Conservation (phyloP, 2,888 invertebrate genomes). For the Prenolepis imparis region DNA sequence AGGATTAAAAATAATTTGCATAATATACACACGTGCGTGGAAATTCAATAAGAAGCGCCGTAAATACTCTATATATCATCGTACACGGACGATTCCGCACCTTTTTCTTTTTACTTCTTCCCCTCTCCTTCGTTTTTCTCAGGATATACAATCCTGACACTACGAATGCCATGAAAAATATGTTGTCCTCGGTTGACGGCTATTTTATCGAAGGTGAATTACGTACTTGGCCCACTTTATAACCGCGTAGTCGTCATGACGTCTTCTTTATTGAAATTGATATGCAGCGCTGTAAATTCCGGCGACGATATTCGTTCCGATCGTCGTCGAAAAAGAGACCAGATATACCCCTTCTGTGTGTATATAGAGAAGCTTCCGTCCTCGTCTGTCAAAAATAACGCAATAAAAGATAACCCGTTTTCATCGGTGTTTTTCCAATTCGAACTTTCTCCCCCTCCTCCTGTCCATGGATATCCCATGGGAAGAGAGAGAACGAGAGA, state of each 20-base stretch:
- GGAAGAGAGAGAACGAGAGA: background rate
- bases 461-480: background rate
- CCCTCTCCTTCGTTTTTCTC: too few relatives aligned
- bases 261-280: slow-evolving; percentile 53
- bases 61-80: background rate
- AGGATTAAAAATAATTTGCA: background rate
- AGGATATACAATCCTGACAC: background rate
- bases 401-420: slow-evolving; percentile 49
- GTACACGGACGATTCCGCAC: background rate
- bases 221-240: slow-evolving; percentile 51
- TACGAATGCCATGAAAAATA: slow-evolving; percentile 40
- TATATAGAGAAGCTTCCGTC: slow-evolving; percentile 14
- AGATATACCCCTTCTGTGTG: slow-evolving; percentile 7
- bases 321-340: background rate
- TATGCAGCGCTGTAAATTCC: slow-evolving; percentile 48
- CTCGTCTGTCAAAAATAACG: slow-evolving; percentile 47
- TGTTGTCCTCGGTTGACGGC: slow-evolving; percentile 49
- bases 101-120: background rate
- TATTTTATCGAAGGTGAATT: slow-evolving; percentile 54
- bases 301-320: slow-evolving; percentile 34
- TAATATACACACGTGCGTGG: background rate
- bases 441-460: slow-evolving; percentile 3
- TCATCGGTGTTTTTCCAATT: slow-evolving; percentile 46
- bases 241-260: slow-evolving; percentile 33
- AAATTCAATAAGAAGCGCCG: background rate